A percentile compares a stretch with the other conserved stretches of the same genome.
Evolutionary conservation across 1,140 invertebrate genomes (phyloP).

Genomic region (Procambarus clarkii): DNA sequence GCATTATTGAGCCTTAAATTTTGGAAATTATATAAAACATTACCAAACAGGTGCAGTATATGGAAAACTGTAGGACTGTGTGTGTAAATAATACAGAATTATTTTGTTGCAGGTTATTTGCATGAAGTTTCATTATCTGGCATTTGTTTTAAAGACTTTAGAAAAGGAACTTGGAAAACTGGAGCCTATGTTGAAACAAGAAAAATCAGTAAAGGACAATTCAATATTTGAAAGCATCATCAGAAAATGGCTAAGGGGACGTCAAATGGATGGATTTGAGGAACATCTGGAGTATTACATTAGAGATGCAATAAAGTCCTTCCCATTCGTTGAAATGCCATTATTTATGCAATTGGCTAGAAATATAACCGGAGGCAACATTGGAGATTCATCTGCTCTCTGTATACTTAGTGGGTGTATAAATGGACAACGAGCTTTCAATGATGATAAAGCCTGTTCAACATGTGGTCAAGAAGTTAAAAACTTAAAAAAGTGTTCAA

Average conservation of each 20-base stretch:
- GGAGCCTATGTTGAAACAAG: constrained; percentile 21
- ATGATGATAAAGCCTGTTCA: constrained; percentile 83
- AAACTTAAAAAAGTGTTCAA: constrained; percentile 87
- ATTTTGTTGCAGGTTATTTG: constrained; percentile 65
- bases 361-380: constrained; percentile 55
- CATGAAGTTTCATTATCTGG: constrained; percentile 93
- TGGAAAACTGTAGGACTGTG: too few relatives aligned
- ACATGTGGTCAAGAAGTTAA: constrained; percentile 89
- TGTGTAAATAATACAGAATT: too few relatives aligned
- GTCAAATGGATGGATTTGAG: constrained; percentile 84
- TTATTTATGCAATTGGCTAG: constrained; percentile 80
- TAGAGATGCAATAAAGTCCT: constrained; percentile 89
- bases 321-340: constrained; percentile 89
- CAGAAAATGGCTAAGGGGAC: constrained; percentile 82
- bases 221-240: constrained; percentile 74
- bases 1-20: too few relatives aligned
- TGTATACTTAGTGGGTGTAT: constrained; percentile 87
- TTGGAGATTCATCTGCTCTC: constrained; percentile 80
- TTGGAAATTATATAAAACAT: too few relatives aligned
- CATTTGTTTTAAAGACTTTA: constrained; percentile 85
- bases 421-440: constrained; percentile 89
- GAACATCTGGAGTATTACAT: constrained; percentile 89
- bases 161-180: constrained; percentile 63
- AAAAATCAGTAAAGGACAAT: constrained; percentile 9
- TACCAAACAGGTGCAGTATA: too few relatives aligned